Evolutionary conservation across 1,140 invertebrate species (phyloP).

Genomic region (Drosophila parvula): DNA sequence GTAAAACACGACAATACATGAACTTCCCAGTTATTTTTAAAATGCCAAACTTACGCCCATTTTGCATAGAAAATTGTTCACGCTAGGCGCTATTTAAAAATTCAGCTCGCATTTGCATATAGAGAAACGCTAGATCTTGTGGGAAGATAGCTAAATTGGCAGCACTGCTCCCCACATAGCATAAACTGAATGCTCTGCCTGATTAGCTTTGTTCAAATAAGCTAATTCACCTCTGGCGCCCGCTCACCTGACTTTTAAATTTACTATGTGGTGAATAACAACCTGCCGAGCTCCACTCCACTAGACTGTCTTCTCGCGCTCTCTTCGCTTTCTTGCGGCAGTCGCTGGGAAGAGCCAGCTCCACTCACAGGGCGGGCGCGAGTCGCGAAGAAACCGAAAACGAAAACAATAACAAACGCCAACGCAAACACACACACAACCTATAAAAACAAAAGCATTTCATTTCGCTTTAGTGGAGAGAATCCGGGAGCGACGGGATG

Average conservation of each 20-base stretch:
- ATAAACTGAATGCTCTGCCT: not conserved
- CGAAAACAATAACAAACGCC: slow-evolving; percentile 57
- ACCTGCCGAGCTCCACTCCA: slow-evolving; percentile 17
- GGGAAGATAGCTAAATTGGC: too few relatives aligned
- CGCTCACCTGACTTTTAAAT: slow-evolving; percentile 10
- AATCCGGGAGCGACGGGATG: slow-evolving; percentile 21
- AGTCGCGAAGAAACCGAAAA: slow-evolving; percentile 15
- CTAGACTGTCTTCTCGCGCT: slow-evolving; percentile 17
- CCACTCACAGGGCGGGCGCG: slow-evolving; percentile 11
- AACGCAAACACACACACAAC: slow-evolving; percentile 23
- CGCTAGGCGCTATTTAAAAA: too few relatives aligned
- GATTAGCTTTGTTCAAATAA: slow-evolving; percentile 13
- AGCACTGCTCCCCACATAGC: too few relatives aligned
- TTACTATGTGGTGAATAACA: slow-evolving; percentile 18
- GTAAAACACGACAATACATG: too few relatives aligned
- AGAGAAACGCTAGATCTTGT: too few relatives aligned
- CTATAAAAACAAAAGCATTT: not conserved
- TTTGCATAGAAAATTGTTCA: too few relatives aligned
- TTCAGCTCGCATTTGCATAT: too few relatives aligned
- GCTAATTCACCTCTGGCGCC: slow-evolving; percentile 8
- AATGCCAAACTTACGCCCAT: too few relatives aligned
- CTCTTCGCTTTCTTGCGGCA: slow-evolving; percentile 27
- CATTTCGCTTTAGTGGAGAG: not conserved
- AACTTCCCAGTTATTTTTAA: too few relatives aligned
- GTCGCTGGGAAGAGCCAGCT: slow-evolving; percentile 22